These are phyloP conservation scores for Pipistrellus kuhlii DNA, from an alignment of 2,797 vertebrate species.

Conservation along the genomic window DNA sequence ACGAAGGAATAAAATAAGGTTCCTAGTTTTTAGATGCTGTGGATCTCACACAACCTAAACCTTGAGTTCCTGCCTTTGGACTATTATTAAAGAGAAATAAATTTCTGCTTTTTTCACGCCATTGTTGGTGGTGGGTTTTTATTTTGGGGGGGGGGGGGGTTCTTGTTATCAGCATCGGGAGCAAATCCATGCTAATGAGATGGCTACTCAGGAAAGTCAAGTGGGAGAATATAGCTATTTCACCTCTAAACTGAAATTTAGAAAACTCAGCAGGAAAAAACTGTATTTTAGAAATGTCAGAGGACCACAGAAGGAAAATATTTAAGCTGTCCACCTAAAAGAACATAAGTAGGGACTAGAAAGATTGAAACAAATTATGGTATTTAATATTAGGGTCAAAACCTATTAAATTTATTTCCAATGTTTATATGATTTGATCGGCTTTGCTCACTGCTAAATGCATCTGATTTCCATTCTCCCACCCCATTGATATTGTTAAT, in stretches of 20 bases:
- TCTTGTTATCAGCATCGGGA: neutral
- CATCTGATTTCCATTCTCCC: constrained; percentile 60
- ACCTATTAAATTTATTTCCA: constrained; percentile 39
- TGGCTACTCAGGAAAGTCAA: neutral
- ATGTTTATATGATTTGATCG: neutral
- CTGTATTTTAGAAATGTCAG: constrained; percentile 28
- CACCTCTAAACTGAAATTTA: neutral
- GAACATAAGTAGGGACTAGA: neutral
- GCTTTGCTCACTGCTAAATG: neutral
- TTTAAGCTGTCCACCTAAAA: constrained; percentile 47
- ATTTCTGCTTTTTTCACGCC: neutral
- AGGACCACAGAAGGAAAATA: constrained; percentile 1
- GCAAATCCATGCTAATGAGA: neutral
- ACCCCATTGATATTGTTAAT: constrained; percentile 20
- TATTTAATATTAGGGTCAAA: neutral
- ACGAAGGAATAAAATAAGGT: neutral
- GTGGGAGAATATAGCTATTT: neutral
- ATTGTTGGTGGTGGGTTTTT: neutral
- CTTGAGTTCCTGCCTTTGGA: neutral
- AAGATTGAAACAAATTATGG: accelerated
- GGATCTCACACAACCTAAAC: neutral
- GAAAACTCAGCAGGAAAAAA: neutral
- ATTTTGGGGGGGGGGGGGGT: neutral
- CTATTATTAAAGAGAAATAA: neutral
- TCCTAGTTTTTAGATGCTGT: neutral